Evolutionary conservation across 2,797 vertebrate genomes (phyloP).

Genomic region (Simalia tracyae): DNA sequence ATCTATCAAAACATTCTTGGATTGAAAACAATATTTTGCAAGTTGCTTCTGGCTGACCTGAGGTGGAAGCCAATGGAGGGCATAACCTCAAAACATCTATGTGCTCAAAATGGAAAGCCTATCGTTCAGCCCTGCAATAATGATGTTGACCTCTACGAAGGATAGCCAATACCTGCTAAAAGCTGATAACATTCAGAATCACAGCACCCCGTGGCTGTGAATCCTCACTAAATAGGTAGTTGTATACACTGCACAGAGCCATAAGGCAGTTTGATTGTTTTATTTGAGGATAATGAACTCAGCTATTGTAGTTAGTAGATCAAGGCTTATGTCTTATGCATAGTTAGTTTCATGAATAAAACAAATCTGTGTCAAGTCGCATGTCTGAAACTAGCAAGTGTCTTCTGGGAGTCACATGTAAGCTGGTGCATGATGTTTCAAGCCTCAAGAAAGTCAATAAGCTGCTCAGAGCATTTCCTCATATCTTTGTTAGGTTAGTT

Average conservation of each 20-base stretch:
- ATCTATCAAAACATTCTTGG: neutral
- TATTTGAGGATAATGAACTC: neutral
- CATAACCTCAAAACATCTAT: neutral
- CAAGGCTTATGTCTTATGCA: neutral
- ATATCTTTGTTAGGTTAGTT: neutral
- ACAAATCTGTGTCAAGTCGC: neutral
- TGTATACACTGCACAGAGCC: neutral
- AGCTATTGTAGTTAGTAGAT: neutral
- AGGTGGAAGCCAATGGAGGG: neutral
- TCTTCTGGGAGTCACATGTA: neutral
- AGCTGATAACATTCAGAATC: neutral
- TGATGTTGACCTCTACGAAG: neutral
- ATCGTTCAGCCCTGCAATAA: neutral
- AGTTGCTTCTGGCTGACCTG: neutral
- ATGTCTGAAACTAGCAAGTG: neutral
- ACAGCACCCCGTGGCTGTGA: neutral
- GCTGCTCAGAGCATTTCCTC: neutral
- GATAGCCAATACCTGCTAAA: neutral
- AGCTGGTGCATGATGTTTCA: neutral
- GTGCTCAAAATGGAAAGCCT: neutral
- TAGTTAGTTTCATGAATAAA: neutral
- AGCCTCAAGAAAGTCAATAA: neutral
- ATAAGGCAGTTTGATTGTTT: neutral
- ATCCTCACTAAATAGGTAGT: neutral
- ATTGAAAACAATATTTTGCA: neutral